Base-by-base conservation (phyloP, 2,888 invertebrate genomes). In the Bellardia pandia region DNA sequence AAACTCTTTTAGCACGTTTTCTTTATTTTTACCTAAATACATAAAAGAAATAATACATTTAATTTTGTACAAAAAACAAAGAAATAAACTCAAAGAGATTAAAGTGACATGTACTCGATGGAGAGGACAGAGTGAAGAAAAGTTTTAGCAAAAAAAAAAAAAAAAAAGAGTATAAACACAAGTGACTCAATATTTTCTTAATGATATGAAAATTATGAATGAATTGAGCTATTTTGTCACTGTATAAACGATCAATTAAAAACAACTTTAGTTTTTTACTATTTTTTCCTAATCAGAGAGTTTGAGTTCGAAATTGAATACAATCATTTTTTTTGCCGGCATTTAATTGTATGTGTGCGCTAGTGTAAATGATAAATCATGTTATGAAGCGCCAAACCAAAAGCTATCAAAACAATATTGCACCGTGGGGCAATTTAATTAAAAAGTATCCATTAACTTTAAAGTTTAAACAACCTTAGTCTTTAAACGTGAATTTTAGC, bases 121-220 rank as follows among this genome's bases (percentile, higher is more conserved):
- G 53, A 30, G 60, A 8, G 45, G 2, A 42, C 5, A 13, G 30
- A 42, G 53, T 58, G 71, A 48, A 42, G 13, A 14, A 37, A 33
- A 30, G 40, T 4, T 33, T 37, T 4, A 0, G 37, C 37, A 51
- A 30, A 1, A 30, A 48, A 64, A 64, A 51, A 30, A 1, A 30
- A 48, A 64, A 64, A 30, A 40, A 53, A 69, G 30, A 30, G 51
- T 16, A 13, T 37, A 37, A 13, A 60, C 45, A 11, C 9, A 68
- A 53, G 13, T 53, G 9, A 85, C 72, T 85, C 69, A 80, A 60
- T 74, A 62, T 72, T 51, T 58, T 72, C 11, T 74, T 53, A 68
- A 68, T 76, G 37, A 71, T 30, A 77, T 48, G 5, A 64, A 87
- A 85, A 56, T 87, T 82, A 87, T 87, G 85, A 87, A 87, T 87